Conservation (phyloP, 2,797 vertebrate species). For the Neosilurus mollespiculum region DNA sequence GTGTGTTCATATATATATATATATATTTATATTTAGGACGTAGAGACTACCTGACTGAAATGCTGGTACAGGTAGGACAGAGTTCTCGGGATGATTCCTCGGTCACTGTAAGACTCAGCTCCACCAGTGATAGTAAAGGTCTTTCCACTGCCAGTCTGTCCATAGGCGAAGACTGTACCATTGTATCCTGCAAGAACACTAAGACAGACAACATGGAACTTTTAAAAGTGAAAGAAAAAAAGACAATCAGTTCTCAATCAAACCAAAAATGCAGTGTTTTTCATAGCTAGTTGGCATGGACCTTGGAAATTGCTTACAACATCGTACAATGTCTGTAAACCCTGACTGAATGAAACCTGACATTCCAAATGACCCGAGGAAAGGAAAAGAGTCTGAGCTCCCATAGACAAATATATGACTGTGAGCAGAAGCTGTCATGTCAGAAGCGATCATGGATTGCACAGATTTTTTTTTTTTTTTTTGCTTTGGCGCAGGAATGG, state of each 20-base stretch:
- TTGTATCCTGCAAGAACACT: constrained; percentile 92
- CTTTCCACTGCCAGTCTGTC: constrained; percentile 96
- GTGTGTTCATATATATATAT: too few relatives aligned
- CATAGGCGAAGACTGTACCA: constrained; percentile 95
- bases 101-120: constrained; percentile 84
- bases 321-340: constrained; percentile 12
- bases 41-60: constrained; percentile 74
- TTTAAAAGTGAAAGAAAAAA: background rate
- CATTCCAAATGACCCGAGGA: constrained; percentile 63
- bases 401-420: constrained; percentile 64
- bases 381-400: constrained; percentile 54
- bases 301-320: constrained; percentile 2
- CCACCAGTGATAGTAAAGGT: constrained; percentile 97
- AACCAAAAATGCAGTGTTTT: background rate
- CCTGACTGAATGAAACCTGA: constrained; percentile 61
- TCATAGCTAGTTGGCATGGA: background rate
- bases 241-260: constrained; percentile 10
- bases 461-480: constrained; percentile 34
- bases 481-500: constrained; percentile 60
- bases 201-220: constrained; percentile 1
- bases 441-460: constrained; percentile 54
- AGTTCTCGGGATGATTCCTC: constrained; percentile 91
- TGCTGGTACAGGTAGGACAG: constrained; percentile 86
- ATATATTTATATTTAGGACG: background rate
- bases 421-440: constrained; percentile 54